These are phyloP conservation scores for Leptinotarsa peninsularis DNA, from an alignment of 2,888 invertebrate species.

Conservation along the genomic window DNA sequence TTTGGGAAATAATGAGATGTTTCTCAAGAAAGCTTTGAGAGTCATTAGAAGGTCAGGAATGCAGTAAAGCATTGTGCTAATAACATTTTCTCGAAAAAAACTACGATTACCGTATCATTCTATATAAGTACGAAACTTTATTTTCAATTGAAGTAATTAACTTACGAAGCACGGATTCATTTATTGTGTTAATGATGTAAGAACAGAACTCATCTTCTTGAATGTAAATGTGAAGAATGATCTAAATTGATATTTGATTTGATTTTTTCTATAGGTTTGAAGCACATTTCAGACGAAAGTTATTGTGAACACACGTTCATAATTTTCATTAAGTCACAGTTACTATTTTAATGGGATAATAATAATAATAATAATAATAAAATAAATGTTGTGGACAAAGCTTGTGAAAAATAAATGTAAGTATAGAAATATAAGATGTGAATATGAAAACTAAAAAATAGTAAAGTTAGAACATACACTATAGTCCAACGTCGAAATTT, in stretches of 20 bases:
- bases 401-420: too few species aligned
- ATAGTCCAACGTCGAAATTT: too few species aligned
- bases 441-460: too few species aligned
- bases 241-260: not conserved
- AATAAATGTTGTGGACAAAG: too few species aligned
- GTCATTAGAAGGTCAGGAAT: not conserved
- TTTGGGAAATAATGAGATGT: not conserved
- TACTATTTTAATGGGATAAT: too few species aligned
- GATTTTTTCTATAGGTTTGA: not conserved
- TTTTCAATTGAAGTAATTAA: conserved; percentile 5
- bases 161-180: not conserved
- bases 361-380: too few species aligned
- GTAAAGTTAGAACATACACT: too few species aligned
- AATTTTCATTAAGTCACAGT: too few species aligned
- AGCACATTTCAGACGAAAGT: not conserved
- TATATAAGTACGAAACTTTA: not conserved
- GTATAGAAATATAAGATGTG: too few species aligned
- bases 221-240: not conserved
- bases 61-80: conserved; percentile 1
- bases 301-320: too few species aligned
- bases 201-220: not conserved
- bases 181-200: not conserved
- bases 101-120: not conserved
- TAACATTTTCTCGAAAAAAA: conserved; percentile 13
- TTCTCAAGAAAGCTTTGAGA: not conserved